Conservation (phyloP, 2,113 vertebrate genomes). For the Scartelaos histophorus region DNA sequence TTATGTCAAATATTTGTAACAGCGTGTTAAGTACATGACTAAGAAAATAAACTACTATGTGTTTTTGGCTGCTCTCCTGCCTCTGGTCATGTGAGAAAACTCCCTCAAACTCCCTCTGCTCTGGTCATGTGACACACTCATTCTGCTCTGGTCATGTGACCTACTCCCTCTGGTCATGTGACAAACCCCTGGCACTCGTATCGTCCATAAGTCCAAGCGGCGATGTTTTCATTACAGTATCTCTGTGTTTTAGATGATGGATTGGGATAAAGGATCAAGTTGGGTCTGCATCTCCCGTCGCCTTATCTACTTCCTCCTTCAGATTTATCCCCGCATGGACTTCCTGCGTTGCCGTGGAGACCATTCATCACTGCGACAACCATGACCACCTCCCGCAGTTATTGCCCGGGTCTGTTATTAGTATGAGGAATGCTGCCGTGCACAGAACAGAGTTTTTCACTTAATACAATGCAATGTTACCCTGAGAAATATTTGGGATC, state of each 20-base stretch:
- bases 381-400: conserved; percentile 58
- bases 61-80: no score
- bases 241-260: conserved; percentile 50
- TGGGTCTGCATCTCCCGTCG: conserved; percentile 36
- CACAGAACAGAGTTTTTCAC: not conserved
- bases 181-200: not conserved
- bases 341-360: conserved; percentile 69
- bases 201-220: conserved; percentile 28
- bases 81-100: no score
- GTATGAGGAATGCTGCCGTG: conserved; percentile 31
- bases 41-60: no score
- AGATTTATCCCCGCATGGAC: conserved; percentile 65
- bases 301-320: conserved; percentile 66
- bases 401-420: conserved; percentile 62
- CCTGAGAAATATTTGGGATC: not conserved
- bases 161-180: no score
- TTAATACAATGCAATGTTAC: no score
- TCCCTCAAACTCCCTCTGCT: no score
- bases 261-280: conserved; percentile 20
- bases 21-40: no score
- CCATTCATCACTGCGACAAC: conserved; percentile 72
- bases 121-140: no score
- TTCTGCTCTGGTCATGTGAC: no score
- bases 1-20: no score
- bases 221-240: conserved; percentile 31